These are phyloP conservation scores for Melipona bicolor DNA, from an alignment of 2,888 invertebrate genomes.

Conservation along the genomic window DNA sequence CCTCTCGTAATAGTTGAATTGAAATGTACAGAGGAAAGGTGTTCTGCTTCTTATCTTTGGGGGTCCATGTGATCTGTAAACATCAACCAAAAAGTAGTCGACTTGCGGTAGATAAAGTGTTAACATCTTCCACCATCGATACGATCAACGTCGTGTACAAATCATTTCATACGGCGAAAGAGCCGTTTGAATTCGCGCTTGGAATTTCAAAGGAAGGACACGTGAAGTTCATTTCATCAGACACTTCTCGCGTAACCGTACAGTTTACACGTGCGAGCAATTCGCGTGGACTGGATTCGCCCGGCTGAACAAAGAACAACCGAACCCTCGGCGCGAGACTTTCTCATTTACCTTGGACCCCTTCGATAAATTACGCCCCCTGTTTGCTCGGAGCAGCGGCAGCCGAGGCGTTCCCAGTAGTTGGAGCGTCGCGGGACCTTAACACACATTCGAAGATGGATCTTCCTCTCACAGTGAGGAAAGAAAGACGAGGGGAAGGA, in stretches of 20 bases:
- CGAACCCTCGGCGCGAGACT: conserved; percentile 42
- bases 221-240: conserved; percentile 18
- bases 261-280: conserved; percentile 8
- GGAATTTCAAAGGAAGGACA: background rate
- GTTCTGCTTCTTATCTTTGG: too few species aligned
- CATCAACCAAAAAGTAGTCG: too few species aligned
- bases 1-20: too few species aligned
- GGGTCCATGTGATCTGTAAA: too few species aligned
- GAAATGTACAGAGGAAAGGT: too few species aligned
- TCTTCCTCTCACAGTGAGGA: conserved; percentile 34
- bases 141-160: background rate
- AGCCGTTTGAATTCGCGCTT: background rate
- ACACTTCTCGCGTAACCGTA: conserved; percentile 24
- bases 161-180: too few species aligned
- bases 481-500: background rate
- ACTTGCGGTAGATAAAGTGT: background rate
- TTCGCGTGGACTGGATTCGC: conserved; percentile 20
- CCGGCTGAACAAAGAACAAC: conserved; percentile 29
- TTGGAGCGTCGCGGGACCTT: conserved; percentile 53
- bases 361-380: conserved; percentile 61
- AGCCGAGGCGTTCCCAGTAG: conserved; percentile 62
- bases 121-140: background rate
- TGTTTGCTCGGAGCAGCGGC: conserved; percentile 35
- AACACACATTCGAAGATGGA: conserved; percentile 63
- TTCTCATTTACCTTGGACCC: conserved; percentile 55